These are phyloP conservation scores for Axis porcinus DNA, from an alignment of 2,113 vertebrate genomes.

Conservation along the genomic window DNA sequence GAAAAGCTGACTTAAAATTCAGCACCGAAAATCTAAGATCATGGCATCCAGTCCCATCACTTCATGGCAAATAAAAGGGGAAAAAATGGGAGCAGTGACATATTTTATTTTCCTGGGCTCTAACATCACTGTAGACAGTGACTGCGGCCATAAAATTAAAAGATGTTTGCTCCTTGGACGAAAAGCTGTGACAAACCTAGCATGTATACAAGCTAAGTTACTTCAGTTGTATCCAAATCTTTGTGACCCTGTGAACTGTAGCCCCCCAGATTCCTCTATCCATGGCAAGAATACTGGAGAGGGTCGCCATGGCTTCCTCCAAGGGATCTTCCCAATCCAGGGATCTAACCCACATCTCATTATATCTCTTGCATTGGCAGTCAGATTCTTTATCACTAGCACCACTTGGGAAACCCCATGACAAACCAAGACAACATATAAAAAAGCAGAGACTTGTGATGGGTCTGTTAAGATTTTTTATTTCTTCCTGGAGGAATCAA, in stretches of 20 bases:
- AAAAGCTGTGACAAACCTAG: neutral
- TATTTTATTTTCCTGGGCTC: neutral
- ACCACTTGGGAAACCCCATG: neutral
- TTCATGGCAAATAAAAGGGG: neutral
- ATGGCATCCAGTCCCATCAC: neutral
- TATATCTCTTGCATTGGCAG: neutral
- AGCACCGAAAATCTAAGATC: neutral
- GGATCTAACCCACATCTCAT: neutral
- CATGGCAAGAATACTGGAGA: neutral
- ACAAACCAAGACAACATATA: neutral
- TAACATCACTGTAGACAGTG: neutral
- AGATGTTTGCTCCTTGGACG: neutral
- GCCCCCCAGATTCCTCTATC: neutral
- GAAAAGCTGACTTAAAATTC: neutral
- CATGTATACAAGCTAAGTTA: neutral
- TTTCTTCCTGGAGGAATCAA: neutral
- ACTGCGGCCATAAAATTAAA: neutral
- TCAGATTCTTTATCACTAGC: neutral
- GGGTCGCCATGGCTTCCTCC: fast-evolving
- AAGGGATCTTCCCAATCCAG: neutral
- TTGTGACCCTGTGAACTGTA: neutral
- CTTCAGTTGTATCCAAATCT: neutral
- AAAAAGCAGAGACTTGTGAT: neutral
- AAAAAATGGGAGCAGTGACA: neutral
- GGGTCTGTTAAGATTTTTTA: neutral